These are phyloP conservation scores for Petrolisthes cinctipes DNA, from an alignment of 2,888 invertebrate species.

Conservation along the genomic window DNA sequence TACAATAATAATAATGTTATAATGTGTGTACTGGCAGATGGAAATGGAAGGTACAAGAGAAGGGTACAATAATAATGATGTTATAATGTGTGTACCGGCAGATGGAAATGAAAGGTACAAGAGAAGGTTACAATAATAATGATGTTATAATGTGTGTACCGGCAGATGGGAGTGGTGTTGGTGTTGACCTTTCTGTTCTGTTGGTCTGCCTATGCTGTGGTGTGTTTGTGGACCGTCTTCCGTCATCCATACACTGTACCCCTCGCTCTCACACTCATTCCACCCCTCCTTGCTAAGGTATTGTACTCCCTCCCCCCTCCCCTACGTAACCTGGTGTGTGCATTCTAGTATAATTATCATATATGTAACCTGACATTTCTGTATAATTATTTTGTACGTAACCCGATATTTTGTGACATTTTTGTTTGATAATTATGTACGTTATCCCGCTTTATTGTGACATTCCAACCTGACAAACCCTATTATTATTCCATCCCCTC, in stretches of 20 bases:
- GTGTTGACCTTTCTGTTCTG: slow-evolving; percentile 67
- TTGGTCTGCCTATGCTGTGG: slow-evolving; percentile 68
- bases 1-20: too few species aligned
- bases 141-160: neutral
- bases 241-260: slow-evolving; percentile 67
- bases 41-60: neutral
- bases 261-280: slow-evolving; percentile 67
- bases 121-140: neutral
- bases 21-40: too few species aligned
- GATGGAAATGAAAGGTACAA: neutral
- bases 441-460: too few species aligned
- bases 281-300: slow-evolving; percentile 68
- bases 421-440: too few species aligned
- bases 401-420: too few species aligned
- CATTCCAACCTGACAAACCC: neutral
- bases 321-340: too few species aligned
- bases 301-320: too few species aligned
- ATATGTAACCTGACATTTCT: too few species aligned
- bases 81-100: neutral
- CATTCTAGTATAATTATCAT: too few species aligned
- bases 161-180: slow-evolving; percentile 67
- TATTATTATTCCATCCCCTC: neutral
- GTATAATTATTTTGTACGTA: too few species aligned
- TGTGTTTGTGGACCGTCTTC: slow-evolving; percentile 68
- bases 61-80: neutral